Evolutionary conservation across 2,888 invertebrate genomes (phyloP), one percentile per base, ranked within the genome.

Genomic region (Metopia argyrocephala): DNA sequence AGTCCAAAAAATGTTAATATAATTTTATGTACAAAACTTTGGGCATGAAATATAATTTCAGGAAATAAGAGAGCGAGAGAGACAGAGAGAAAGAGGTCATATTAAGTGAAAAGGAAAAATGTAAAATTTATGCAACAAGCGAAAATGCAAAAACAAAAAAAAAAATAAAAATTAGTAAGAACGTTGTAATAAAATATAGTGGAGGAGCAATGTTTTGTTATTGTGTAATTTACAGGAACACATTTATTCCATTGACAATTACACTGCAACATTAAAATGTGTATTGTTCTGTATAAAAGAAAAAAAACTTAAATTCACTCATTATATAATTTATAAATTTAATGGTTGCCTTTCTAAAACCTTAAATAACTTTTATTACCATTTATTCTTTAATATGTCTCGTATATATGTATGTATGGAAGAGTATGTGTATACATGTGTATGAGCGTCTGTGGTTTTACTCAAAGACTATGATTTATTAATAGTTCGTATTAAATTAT

Each of bases 401-500:
- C n/a, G n/a, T n/a, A n/a, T n/a, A n/a, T 12, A 31, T 1, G 12
- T 31, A 31, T 12, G 38, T 38, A 38, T 38, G 0, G 15, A 38
- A 38, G 9, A 31, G 48, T 20, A 20, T 9, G 2, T 25, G 28
- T 15, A 7, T 23, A 15, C 23, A 27, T 21, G 46, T 6, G 18
- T 23, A n/a, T n/a, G n/a, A n/a, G n/a, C n/a, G n/a, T n/a, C n/a
- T 50, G 20, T 50, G 38, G 68, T 38, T 23, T 20, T 28, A 18
- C 28, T 20, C 12, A 20, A 52, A 28, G 38, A 65, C 50, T 59
- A 68, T 79, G 79, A 80, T 80, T 80, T 80, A 80, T 80, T 68
- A 62, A 54, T 76, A 76, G 76, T 76, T 80, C 75, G 75, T 70
- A 46, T 75, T 70, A 79, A 79, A 75, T 70, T 76, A 80, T 76